Conservation (phyloP, 1,140 invertebrate species). For the Cataglyphis hispanica region DNA sequence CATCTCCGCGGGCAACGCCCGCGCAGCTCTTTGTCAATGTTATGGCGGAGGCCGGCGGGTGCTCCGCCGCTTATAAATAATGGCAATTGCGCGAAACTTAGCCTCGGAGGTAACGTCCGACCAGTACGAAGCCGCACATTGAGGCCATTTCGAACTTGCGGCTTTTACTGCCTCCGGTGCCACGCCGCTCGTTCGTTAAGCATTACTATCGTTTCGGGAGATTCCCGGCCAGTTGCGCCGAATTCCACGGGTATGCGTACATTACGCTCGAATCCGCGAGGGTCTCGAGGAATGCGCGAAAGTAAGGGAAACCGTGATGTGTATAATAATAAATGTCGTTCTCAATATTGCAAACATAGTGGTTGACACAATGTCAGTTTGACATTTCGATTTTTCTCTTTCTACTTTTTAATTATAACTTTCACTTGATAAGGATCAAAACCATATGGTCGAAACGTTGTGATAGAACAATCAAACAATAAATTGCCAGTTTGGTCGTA, state of each 20-base stretch:
- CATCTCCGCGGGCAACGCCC: slow-evolving; percentile 77
- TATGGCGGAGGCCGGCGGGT: slow-evolving; percentile 76
- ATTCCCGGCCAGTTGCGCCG: too few species aligned
- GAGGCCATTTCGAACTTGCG: slow-evolving; percentile 71
- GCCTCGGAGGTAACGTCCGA: slow-evolving; percentile 66
- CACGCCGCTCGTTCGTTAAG: slow-evolving; percentile 62
- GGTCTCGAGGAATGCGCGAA: too few species aligned
- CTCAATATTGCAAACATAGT: too few species aligned
- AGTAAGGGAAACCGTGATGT: neutral
- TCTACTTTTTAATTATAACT: too few species aligned
- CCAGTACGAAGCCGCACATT: slow-evolving; percentile 61
- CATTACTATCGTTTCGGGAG: slow-evolving; percentile 51
- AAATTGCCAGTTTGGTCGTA: too few species aligned
- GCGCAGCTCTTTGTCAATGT: slow-evolving; percentile 85
- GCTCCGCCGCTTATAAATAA: slow-evolving; percentile 83
- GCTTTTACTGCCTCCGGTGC: slow-evolving; percentile 60
- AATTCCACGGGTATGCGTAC: too few species aligned
- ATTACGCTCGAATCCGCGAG: too few species aligned
- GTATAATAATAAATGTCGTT: slow-evolving; percentile 68
- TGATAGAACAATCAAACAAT: too few species aligned
- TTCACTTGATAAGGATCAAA: too few species aligned
- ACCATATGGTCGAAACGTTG: too few species aligned
- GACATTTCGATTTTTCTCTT: too few species aligned
- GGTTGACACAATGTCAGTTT: too few species aligned
- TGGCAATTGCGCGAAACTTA: slow-evolving; percentile 80